A percentile compares a stretch with the other conserved stretches of the same genome.
Evolutionary conservation across 2,113 vertebrate genomes (phyloP).

Genomic region (Zootoca vivipara): DNA sequence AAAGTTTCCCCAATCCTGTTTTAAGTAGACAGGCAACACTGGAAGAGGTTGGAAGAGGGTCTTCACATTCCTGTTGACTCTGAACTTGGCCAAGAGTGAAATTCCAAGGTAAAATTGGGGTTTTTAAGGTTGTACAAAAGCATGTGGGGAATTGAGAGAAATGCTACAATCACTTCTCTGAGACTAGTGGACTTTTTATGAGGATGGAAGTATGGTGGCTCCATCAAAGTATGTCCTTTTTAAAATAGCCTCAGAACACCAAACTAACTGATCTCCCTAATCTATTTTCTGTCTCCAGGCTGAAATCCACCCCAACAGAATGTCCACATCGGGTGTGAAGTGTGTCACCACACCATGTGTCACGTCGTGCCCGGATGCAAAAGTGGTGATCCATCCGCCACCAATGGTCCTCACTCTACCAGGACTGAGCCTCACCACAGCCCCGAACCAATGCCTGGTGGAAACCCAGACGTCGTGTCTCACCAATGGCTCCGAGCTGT

Average conservation of each 20-base stretch:
- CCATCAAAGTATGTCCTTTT: not conserved
- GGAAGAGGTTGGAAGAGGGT: no score
- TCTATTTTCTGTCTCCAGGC: not conserved
- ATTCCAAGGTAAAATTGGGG: not conserved
- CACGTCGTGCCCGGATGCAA: not conserved
- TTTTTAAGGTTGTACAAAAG: not conserved
- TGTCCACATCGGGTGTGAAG: slow-evolving; percentile 10
- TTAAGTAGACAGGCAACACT: not conserved
- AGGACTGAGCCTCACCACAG: not conserved
- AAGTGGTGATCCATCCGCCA: slow-evolving; percentile 6
- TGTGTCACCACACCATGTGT: not conserved
- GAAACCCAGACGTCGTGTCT: slow-evolving; percentile 7
- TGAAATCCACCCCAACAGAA: not conserved
- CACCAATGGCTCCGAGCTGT: not conserved
- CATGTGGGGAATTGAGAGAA: not conserved
- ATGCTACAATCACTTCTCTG: not conserved
- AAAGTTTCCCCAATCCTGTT: not conserved
- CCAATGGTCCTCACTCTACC: not conserved
- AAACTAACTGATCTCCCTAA: not conserved
- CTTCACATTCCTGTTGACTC: not conserved
- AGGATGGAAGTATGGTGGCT: not conserved
- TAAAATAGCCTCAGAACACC: not conserved
- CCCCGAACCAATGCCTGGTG: not conserved
- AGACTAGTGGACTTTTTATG: no score
- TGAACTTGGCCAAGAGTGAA: no score